A percentile compares a stretch with the other conserved stretches of the same genome.
phyloP scores from a whole-genome alignment of 2,113 vertebrate species.

The Datnioides undecimradiatus region DNA sequence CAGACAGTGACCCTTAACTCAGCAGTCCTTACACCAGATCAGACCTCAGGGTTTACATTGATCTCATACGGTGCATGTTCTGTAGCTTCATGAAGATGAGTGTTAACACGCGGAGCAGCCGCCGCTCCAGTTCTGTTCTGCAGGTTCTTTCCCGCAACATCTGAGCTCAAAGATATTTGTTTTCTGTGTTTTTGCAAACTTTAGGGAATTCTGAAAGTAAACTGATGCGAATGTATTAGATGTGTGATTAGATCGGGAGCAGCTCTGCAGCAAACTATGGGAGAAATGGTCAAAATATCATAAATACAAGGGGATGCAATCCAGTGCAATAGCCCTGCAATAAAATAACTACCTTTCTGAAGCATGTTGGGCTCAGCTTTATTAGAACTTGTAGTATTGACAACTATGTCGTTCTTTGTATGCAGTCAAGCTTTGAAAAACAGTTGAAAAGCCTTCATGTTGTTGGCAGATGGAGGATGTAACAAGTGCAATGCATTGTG shows the following conservation, averaged over 20 bases:
- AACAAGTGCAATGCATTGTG: background rate
- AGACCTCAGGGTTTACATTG: slow-evolving; percentile 65
- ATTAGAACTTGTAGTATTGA: slow-evolving; percentile 34
- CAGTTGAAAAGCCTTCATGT: slow-evolving; percentile 7
- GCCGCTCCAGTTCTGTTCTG: background rate
- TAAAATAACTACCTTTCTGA: slow-evolving; percentile 5
- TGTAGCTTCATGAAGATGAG: slow-evolving; percentile 12
- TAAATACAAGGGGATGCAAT: slow-evolving; percentile 51
- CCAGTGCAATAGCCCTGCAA: slow-evolving; percentile 47
- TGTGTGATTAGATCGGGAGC: slow-evolving; percentile 18
- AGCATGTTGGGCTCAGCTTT: slow-evolving; percentile 16
- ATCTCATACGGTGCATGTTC: slow-evolving; percentile 42
- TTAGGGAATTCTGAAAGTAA: background rate
- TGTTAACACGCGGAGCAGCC: background rate
- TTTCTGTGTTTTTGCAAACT: background rate
- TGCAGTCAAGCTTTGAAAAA: slow-evolving; percentile 22
- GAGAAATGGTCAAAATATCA: slow-evolving; percentile 30
- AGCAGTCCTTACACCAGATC: slow-evolving; percentile 33
- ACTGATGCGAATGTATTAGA: background rate
- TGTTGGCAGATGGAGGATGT: slow-evolving; percentile 1
- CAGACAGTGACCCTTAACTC: slow-evolving; percentile 52
- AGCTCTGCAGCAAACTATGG: slow-evolving; percentile 20
- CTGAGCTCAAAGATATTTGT: background rate
- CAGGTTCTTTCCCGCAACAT: background rate
- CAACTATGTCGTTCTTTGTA: slow-evolving; percentile 23